Conservation (phyloP, 2,888 invertebrate genomes). For the Ceratothoa steindachneri region DNA sequence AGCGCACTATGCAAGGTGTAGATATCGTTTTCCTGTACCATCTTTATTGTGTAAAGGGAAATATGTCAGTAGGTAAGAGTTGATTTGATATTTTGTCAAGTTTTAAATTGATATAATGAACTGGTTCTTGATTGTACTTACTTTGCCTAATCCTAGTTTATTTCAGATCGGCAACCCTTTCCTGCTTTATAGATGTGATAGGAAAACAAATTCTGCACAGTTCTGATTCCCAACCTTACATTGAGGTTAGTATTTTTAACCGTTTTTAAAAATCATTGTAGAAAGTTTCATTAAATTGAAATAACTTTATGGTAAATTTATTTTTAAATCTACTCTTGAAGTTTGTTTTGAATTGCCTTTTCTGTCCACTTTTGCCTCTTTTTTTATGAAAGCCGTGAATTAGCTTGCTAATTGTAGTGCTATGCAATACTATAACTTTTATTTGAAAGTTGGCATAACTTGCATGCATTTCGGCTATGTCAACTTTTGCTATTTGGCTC, state of each 20-base stretch:
- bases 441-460: too few species aligned
- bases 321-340: not conserved
- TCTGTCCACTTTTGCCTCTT: not conserved
- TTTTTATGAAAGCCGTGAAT: not conserved
- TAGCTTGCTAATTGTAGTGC: too few species aligned
- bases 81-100: not conserved
- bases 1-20: not conserved
- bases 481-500: too few species aligned
- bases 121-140: too few species aligned
- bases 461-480: too few species aligned
- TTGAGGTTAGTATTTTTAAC: not conserved
- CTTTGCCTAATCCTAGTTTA: too few species aligned
- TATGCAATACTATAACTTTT: too few species aligned
- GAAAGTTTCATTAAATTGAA: not conserved
- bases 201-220: not conserved
- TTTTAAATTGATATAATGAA: not conserved
- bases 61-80: not conserved
- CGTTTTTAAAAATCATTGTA: not conserved
- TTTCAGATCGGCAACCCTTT: not conserved
- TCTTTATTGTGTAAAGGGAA: not conserved
- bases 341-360: too few species aligned
- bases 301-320: not conserved
- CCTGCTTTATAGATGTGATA: not conserved
- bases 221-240: not conserved
- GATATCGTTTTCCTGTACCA: not conserved